phyloP scores from a whole-genome alignment of 2,797 vertebrate genomes.

The Macropus fuliginosus region DNA sequence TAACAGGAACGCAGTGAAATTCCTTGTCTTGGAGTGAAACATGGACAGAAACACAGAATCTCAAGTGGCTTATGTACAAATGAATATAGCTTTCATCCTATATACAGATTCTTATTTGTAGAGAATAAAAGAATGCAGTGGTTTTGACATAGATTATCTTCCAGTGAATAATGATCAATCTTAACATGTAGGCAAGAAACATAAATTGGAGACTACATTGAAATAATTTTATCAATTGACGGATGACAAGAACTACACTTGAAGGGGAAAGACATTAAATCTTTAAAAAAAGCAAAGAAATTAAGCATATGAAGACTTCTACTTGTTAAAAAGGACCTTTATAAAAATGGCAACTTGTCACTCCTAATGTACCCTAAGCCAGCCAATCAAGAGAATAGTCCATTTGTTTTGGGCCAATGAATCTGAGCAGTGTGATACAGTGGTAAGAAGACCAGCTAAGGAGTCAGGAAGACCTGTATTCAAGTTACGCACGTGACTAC shows the following conservation, averaged over 20 bases:
- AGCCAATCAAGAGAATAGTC: conserved; percentile 34
- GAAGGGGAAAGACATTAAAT: conserved; percentile 37
- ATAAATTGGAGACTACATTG: conserved; percentile 37
- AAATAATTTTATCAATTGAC: conserved; percentile 28
- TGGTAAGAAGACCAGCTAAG: conserved; percentile 36
- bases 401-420: not conserved
- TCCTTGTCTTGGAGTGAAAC: conserved; percentile 76
- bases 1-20: conserved; percentile 74
- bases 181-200: conserved; percentile 67
- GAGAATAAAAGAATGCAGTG: conserved; percentile 70
- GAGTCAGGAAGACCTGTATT: conserved; percentile 46
- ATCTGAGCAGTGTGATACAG: not conserved
- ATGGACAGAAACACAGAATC: conserved; percentile 79
- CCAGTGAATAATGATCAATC: conserved; percentile 75
- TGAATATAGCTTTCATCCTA: conserved; percentile 79
- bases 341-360: conserved; percentile 75
- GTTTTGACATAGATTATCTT: conserved; percentile 57
- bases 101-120: conserved; percentile 83
- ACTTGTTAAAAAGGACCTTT: conserved; percentile 69
- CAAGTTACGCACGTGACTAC: not conserved
- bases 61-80: conserved; percentile 83
- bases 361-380: conserved; percentile 56
- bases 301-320: conserved; percentile 24
- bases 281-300: conserved; percentile 54
- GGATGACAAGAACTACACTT: not conserved